phyloP scores from a whole-genome alignment of 2,113 vertebrate species.

The Noctilio leporinus region DNA sequence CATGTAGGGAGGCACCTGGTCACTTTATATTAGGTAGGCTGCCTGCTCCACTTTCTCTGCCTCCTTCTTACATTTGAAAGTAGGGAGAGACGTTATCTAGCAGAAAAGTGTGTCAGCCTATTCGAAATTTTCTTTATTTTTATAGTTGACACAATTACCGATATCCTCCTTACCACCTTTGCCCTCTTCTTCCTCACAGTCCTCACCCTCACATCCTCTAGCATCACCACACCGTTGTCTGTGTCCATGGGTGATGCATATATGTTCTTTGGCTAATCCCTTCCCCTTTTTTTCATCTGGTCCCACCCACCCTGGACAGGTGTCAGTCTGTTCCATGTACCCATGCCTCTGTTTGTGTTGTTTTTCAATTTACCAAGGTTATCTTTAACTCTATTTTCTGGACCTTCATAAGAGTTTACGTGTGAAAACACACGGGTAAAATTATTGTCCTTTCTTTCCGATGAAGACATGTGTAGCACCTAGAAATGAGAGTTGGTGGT shows the following conservation, averaged over 20 bases:
- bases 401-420: neutral
- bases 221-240: too few species aligned
- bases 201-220: too few species aligned
- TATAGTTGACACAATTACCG: too few species aligned
- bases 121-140: neutral
- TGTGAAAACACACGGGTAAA: neutral
- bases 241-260: too few species aligned
- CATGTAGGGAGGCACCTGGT: neutral
- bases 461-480: neutral
- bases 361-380: neutral
- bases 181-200: too few species aligned
- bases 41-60: neutral
- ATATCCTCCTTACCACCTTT: too few species aligned
- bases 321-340: too few species aligned
- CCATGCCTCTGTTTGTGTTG: too few species aligned
- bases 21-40: too few species aligned
- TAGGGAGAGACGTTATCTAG: neutral
- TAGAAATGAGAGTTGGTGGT: neutral
- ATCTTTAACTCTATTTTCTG: neutral
- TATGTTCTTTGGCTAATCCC: too few species aligned
- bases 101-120: neutral
- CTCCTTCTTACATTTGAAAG: neutral
- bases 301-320: too few species aligned
- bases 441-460: neutral
- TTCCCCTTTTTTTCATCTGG: too few species aligned